Base-by-base conservation (phyloP, 2,888 invertebrate genomes). In the Drosophila mercatorum region DNA sequence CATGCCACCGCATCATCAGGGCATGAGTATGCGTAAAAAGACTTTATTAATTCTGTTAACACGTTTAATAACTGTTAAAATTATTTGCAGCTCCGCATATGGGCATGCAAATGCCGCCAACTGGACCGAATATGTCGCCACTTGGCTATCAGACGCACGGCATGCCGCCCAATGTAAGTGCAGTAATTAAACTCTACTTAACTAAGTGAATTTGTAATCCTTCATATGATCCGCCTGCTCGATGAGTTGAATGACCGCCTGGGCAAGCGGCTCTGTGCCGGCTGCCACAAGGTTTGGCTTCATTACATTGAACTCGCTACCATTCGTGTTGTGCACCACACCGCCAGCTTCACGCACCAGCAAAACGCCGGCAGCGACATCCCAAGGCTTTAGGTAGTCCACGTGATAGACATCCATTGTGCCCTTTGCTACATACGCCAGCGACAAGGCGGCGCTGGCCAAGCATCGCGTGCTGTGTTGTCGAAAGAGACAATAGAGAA, bases 271-370 rank as follows among this genome's bases (percentile, higher is more conserved):
- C 52, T 93, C 89, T n/a, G 93, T 94, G 6, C 93, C 91, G 1
- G 94, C 93, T 11, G 94, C 94, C 17, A 94, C 90, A 53, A 94
- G 92, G 76, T 94, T 93, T 0, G 94, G 94, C 46, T 94, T 92
- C 94, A 95, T 94, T 40, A 95, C 75, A 81, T 94, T 91, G 64
- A 94, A 94, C 68, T 93, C 92, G 43, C 89, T 90, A 5, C 94
- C 96, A 87, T 94, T 94, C 8, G 95, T 94, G 90, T 96, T 95
- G 47, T 94, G 92, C 6, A 96, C 93, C 53, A 93, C 91, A 26
- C 96, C 97, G 40, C 97, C 97, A 65, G 97, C 96, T 94, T 97
- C 97, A 61, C 93, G 92, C 10, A 96, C 93, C 59, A 97, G 95
- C 41, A 97, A 87, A 36, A 94, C 94, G 10, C 96, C 96, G 7